A percentile compares a stretch with the other conserved stretches of the same genome.
These are phyloP conservation scores for Drosophila kikkawai DNA, from an alignment of 1,140 invertebrate species.

Conservation along the genomic window DNA sequence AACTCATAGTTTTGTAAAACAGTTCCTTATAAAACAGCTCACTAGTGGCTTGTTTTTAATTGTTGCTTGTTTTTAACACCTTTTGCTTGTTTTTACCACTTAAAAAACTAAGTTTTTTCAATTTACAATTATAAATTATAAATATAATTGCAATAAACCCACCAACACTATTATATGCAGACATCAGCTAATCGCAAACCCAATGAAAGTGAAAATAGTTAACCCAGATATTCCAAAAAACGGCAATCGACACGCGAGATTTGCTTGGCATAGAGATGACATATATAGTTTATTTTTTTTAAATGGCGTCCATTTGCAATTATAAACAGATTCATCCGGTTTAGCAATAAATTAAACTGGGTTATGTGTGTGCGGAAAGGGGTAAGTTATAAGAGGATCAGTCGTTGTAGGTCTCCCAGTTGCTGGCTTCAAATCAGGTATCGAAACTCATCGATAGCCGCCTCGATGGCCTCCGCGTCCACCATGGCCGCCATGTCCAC, in stretches of 20 bases:
- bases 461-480: conserved; percentile 56
- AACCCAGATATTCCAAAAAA: conserved; percentile 18
- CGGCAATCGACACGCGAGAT: conserved; percentile 44
- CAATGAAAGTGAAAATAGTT: conserved; percentile 46
- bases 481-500: conserved; percentile 56
- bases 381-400: conserved; percentile 16
- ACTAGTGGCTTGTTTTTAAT: no score
- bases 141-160: neutral
- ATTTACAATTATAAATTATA: neutral
- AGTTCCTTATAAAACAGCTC: no score
- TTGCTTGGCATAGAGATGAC: conserved; percentile 42
- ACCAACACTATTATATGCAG: neutral
- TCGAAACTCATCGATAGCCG: conserved; percentile 41
- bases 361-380: conserved; percentile 17
- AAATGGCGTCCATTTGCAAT: conserved; percentile 40
- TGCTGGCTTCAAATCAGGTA: neutral
- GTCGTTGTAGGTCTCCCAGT: conserved; percentile 10
- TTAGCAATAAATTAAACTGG: conserved; percentile 59
- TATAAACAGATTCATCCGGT: conserved; percentile 36
- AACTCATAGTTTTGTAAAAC: no score
- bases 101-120: neutral
- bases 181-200: conserved; percentile 1
- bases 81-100: neutral
- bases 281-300: conserved; percentile 51
- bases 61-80: no score